Conservation (phyloP, 2,113 vertebrate genomes). For the Stigmatopora argus region DNA sequence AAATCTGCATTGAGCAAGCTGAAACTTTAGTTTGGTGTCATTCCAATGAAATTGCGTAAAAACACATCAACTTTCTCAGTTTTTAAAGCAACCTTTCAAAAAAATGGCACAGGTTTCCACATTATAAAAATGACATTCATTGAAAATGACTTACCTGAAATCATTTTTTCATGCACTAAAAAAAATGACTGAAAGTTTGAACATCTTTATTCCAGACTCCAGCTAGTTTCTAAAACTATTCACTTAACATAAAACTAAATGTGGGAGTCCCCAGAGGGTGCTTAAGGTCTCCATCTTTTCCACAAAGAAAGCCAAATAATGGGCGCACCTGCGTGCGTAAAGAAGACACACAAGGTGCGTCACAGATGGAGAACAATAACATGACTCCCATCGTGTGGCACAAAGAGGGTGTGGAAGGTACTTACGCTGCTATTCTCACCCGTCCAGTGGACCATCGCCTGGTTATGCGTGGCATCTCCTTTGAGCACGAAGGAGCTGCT, state of each 20-base stretch:
- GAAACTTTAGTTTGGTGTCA: no score
- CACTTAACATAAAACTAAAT: neutral
- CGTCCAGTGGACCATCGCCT: slow-evolving; percentile 99
- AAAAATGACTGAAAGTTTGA: no score
- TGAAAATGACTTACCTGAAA: no score
- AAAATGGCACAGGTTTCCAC: no score
- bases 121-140: no score
- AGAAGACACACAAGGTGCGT: slow-evolving; percentile 14
- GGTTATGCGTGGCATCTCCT: slow-evolving; percentile 95
- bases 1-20: no score
- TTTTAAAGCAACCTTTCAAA: no score
- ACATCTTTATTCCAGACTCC: no score
- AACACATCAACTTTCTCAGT: no score
- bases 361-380: slow-evolving; percentile 39
- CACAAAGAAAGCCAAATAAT: neutral
- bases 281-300: neutral
- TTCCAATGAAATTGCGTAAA: no score
- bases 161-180: no score
- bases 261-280: neutral
- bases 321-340: slow-evolving; percentile 38
- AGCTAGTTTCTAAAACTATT: no score
- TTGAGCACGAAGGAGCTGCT: slow-evolving; percentile 96
- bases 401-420: slow-evolving; percentile 31
- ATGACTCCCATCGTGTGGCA: slow-evolving; percentile 24
- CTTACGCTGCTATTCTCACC: slow-evolving; percentile 98